Evolutionary conservation across 1,140 invertebrate genomes (phyloP).

Genomic region (Drosophila insularis): DNA sequence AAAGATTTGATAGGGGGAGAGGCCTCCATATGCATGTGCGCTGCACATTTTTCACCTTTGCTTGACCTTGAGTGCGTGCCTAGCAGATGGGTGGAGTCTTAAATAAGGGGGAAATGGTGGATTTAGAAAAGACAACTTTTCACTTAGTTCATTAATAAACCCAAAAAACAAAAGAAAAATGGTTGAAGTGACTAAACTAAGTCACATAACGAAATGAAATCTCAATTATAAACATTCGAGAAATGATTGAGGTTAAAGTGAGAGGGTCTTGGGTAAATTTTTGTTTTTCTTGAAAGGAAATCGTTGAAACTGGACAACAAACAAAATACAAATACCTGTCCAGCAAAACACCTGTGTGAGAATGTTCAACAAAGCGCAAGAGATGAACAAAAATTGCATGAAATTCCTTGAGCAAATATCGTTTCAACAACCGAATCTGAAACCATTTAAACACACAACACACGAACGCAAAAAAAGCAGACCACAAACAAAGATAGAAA

Average conservation of each 20-base stretch:
- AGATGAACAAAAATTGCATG: slow-evolving; percentile 75
- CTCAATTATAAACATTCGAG: not conserved
- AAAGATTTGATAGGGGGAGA: not conserved
- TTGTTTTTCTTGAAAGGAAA: slow-evolving; percentile 46
- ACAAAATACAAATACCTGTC: slow-evolving; percentile 49
- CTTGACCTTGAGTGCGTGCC: slow-evolving; percentile 71
- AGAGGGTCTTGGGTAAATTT: not conserved
- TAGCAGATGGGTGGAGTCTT: slow-evolving; percentile 27
- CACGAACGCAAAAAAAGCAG: slow-evolving; percentile 30
- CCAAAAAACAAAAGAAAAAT: slow-evolving; percentile 7
- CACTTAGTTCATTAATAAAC: slow-evolving; percentile 47
- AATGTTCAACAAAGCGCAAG: slow-evolving; percentile 72
- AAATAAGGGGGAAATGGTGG: not conserved
- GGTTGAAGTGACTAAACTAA: not conserved
- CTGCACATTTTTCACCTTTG: slow-evolving; percentile 73
- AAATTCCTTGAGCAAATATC: slow-evolving; percentile 48
- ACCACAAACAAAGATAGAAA: slow-evolving; percentile 40
- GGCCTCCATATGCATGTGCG: slow-evolving; percentile 51
- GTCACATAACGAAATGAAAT: too few relatives aligned
- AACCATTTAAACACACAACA: slow-evolving; percentile 59
- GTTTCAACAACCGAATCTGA: slow-evolving; percentile 39
- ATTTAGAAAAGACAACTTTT: slow-evolving; percentile 40
- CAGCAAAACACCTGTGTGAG: slow-evolving; percentile 69
- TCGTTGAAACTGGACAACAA: slow-evolving; percentile 60
- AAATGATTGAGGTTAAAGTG: too few relatives aligned